These are phyloP conservation scores for Rhagophthalmus giganteus DNA, from an alignment of 2,888 invertebrate genomes.

Conservation along the genomic window DNA sequence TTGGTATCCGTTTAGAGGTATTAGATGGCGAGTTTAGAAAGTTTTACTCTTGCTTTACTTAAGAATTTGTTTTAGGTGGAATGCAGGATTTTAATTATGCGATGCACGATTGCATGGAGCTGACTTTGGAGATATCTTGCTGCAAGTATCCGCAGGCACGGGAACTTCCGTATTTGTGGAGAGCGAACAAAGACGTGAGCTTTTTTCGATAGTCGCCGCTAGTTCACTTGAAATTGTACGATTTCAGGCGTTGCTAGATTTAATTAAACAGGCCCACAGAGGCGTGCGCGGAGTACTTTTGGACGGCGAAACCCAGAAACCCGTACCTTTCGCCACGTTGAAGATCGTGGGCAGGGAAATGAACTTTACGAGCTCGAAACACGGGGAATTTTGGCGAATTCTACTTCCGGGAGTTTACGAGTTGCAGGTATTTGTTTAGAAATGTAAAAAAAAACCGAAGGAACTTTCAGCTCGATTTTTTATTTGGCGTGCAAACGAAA, in stretches of 20 bases:
- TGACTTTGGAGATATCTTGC: constrained; percentile 68
- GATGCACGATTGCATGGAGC: constrained; percentile 66
- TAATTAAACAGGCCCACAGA: constrained; percentile 59
- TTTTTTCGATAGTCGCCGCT: not conserved
- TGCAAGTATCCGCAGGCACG: constrained; percentile 65
- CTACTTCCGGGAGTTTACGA: constrained; percentile 64
- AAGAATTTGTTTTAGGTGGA: constrained; percentile 49
- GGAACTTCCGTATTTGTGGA: constrained; percentile 61
- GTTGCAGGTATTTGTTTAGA: no score
- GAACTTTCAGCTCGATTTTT: no score
- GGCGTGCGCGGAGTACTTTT: constrained; percentile 65
- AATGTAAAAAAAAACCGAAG: no score
- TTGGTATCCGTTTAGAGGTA: constrained; percentile 64
- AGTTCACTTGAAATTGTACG: no score
- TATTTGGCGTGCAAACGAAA: no score
- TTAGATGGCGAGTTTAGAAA: not conserved
- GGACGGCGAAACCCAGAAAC: constrained; percentile 54
- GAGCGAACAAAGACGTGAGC: constrained; percentile 60
- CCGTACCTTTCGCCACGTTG: constrained; percentile 58
- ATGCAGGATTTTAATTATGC: constrained; percentile 75
- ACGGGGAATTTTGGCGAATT: constrained; percentile 69
- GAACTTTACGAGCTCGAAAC: constrained; percentile 58
- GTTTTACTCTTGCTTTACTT: not conserved
- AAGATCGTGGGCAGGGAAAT: constrained; percentile 61
- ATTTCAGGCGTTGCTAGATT: constrained; percentile 58